Evolutionary conservation across 35 echinoderm and acorn worm species (phyloP).

Genomic region (Lytechinus variegatus): DNA sequence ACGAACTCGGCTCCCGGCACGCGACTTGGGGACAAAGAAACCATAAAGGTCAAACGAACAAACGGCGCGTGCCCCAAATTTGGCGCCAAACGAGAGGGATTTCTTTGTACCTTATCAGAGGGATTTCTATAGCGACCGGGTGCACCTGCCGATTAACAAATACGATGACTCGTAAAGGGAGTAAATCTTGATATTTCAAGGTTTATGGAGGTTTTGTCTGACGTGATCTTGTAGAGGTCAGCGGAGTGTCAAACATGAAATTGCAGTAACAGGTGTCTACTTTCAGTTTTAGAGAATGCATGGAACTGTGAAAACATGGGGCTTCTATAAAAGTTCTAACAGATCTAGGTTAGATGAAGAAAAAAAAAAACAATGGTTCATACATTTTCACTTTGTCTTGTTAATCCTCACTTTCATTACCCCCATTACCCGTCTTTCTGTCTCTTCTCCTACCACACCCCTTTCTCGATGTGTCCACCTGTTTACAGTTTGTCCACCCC

Average conservation of each 20-base stretch:
- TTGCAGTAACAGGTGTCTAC: background rate
- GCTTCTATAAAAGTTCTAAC: too few species aligned
- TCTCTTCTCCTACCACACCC: background rate
- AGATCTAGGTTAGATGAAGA: background rate
- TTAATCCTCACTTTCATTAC: background rate
- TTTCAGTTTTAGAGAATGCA: background rate
- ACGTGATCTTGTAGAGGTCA: background rate
- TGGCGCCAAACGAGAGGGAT: background rate
- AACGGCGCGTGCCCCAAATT: background rate
- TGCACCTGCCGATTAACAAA: slow-evolving; percentile 17
- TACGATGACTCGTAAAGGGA: background rate
- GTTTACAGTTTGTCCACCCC: too few species aligned
- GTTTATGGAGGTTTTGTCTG: background rate
- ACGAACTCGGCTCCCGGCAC: background rate
- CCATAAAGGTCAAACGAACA: background rate
- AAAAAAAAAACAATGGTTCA: background rate
- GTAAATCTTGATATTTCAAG: background rate
- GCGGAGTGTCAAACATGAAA: background rate
- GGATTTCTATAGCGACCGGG: background rate
- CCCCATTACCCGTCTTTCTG: background rate
- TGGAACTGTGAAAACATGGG: too few species aligned
- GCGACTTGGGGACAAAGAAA: slow-evolving; percentile 1
- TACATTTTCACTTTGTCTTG: background rate
- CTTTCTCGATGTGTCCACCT: background rate
- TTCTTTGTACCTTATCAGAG: background rate